Evolutionary conservation across 2,797 vertebrate species (phyloP).

Genomic region (Rhinella marina): DNA sequence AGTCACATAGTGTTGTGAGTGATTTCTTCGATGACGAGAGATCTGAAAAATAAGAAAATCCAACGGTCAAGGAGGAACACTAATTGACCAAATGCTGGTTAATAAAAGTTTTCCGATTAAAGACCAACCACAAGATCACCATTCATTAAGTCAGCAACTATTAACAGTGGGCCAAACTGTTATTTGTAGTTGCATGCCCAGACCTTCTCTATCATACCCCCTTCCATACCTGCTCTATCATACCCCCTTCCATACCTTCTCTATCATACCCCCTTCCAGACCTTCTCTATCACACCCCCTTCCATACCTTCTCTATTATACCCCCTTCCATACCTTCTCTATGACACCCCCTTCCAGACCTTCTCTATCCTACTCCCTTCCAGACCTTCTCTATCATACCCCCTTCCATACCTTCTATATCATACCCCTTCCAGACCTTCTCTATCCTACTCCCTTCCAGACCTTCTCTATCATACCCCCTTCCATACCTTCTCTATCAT

Average conservation of each 20-base stretch:
- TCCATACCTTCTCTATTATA: neutral
- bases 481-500: neutral
- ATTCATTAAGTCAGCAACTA: neutral
- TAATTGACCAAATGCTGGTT: neutral
- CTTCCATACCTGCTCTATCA: neutral
- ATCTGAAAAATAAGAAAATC: constrained; percentile 67
- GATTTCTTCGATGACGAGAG: constrained; percentile 79
- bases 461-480: neutral
- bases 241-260: neutral
- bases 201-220: constrained; percentile 5
- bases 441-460: neutral
- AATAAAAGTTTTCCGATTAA: constrained; percentile 16
- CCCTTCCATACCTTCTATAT: neutral
- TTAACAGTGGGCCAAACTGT: neutral
- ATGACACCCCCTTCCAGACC: no score
- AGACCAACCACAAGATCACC: neutral
- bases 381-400: neutral
- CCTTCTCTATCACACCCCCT: neutral
- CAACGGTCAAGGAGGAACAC: neutral
- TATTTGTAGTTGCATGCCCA: neutral
- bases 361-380: no score
- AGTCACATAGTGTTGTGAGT: constrained; percentile 77
- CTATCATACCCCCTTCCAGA: neutral
- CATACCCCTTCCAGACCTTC: neutral
- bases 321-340: neutral